Conservation (phyloP, 2,888 invertebrate genomes). For the Phasia obesa region DNA sequence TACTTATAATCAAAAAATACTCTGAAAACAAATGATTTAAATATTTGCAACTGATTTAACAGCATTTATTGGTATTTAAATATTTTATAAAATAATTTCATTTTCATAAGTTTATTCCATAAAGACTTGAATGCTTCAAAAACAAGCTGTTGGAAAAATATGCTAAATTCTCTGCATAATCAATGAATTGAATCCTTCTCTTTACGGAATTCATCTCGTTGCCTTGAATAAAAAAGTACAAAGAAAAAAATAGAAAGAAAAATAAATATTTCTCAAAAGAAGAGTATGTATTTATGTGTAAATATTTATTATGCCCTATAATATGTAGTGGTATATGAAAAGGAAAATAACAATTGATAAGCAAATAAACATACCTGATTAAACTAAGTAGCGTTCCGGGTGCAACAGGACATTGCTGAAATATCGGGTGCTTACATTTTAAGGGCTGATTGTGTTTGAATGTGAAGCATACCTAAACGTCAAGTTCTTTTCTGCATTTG, state of each 20-base stretch:
- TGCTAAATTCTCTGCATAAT: constrained; percentile 38
- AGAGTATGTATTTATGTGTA: constrained; percentile 12
- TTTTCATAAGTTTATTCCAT: constrained; percentile 23
- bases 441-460: no score
- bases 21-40: constrained; percentile 42
- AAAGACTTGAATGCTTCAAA: constrained; percentile 47
- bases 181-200: constrained; percentile 50
- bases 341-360: neutral
- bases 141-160: constrained; percentile 38
- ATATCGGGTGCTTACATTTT: no score
- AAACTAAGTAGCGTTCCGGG: no score
- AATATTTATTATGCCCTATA: constrained; percentile 9
- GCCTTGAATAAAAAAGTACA: constrained; percentile 1
- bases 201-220: neutral
- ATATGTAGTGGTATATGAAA: neutral
- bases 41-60: constrained; percentile 69
- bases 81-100: constrained; percentile 34
- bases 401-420: no score
- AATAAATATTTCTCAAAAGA: neutral
- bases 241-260: neutral
- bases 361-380: no score
- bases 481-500: no score
- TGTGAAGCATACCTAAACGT: no score
- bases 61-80: constrained; percentile 72
- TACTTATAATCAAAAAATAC: neutral